Percentiles rank a stretch among this genome's conserved stretches.
Conservation (phyloP, 1,140 invertebrate species). For the Caerostris darwini region DNA sequence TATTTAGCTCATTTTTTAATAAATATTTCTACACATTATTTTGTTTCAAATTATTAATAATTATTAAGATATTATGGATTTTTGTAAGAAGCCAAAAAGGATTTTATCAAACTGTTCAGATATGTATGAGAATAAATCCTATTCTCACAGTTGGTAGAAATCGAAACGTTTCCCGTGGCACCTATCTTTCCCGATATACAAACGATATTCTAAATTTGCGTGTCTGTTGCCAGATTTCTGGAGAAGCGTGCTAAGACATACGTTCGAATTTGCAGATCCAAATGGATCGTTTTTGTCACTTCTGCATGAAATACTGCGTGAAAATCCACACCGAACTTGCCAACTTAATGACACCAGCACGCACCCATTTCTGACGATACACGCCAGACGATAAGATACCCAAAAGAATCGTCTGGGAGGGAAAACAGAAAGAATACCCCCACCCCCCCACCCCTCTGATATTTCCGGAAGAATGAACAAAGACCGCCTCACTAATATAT, state of each 20-base stretch:
- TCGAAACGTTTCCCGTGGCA: not conserved
- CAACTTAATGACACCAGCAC: conserved; percentile 29
- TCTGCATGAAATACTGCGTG: conserved; percentile 36
- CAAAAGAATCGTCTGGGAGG: not conserved
- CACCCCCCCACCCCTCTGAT: not conserved
- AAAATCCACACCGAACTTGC: conserved; percentile 49
- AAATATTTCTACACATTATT: no score
- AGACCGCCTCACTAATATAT: conserved; percentile 38
- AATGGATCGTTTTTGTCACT: conserved; percentile 43
- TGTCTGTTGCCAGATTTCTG: not conserved
- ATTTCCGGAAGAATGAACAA: conserved; percentile 43
- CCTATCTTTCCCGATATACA: not conserved
- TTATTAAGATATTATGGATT: no score
- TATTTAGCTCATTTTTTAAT: no score
- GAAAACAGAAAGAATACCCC: not conserved
- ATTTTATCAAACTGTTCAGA: not conserved
- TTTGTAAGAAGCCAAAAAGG: no score
- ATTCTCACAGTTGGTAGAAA: not conserved
- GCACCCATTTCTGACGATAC: conserved; percentile 26
- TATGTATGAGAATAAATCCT: not conserved
- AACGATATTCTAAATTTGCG: conserved; percentile 4
- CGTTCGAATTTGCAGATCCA: conserved; percentile 17
- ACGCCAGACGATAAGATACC: not conserved
- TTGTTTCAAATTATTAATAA: no score
- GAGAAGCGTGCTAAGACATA: conserved; percentile 2